Percentiles rank a stretch among this genome's conserved stretches.
Conservation (phyloP, 2,888 invertebrate genomes). For the Opisthograptis luteolata region DNA sequence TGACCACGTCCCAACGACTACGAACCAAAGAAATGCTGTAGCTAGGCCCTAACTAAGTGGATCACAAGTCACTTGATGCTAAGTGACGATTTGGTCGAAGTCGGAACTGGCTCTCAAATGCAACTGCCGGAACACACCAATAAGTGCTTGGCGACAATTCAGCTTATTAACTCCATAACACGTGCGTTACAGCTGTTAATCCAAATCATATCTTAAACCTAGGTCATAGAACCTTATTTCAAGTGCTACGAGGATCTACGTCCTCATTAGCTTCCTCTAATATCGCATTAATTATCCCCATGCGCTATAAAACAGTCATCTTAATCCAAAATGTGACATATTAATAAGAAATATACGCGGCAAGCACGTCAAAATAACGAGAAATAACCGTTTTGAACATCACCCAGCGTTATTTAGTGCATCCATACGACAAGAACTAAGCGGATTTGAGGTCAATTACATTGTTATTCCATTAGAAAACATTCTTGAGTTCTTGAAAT, state of each 20-base stretch:
- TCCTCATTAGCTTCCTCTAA: slow-evolving; percentile 5
- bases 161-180: no score
- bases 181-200: no score
- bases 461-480: slow-evolving; percentile 35
- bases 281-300: not conserved
- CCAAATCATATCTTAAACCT: no score
- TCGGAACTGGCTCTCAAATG: no score
- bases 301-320: slow-evolving; percentile 11
- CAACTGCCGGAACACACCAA: no score
- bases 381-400: slow-evolving; percentile 18
- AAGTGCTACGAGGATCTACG: not conserved
- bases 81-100: no score
- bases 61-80: no score
- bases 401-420: slow-evolving; percentile 29
- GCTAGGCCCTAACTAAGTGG: no score
- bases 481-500: slow-evolving; percentile 21
- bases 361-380: slow-evolving; percentile 27
- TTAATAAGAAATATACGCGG: slow-evolving; percentile 22
- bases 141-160: no score
- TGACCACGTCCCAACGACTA: no score
- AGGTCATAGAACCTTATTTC: no score
- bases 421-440: slow-evolving; percentile 11
- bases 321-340: slow-evolving; percentile 21
- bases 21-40: no score
- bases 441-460: slow-evolving; percentile 10